A percentile compares a stretch with the other conserved stretches of the same genome.
These are phyloP conservation scores for Pseudococcus longispinus DNA, from an alignment of 2,888 invertebrate species.

Conservation along the genomic window DNA sequence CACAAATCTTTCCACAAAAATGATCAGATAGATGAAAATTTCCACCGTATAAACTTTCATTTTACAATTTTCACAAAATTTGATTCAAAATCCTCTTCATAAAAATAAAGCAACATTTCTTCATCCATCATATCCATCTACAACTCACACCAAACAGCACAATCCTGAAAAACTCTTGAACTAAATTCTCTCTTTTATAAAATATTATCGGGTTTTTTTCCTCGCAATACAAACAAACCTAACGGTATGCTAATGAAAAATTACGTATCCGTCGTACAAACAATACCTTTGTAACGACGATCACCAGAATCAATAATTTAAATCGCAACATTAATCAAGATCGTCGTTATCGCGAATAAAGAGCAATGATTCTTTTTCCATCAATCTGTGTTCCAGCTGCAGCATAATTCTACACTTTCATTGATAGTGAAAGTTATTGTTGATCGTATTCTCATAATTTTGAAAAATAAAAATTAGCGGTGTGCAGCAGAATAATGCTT, in stretches of 20 bases:
- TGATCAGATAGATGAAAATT: too few relatives aligned
- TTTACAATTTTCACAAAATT: too few relatives aligned
- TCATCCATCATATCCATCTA: too few relatives aligned
- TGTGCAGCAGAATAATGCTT: background rate
- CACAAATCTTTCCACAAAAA: too few relatives aligned
- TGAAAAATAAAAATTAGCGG: background rate
- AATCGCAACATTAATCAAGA: background rate
- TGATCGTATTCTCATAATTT: slow-evolving; percentile 36
- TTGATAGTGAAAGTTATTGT: slow-evolving; percentile 44
- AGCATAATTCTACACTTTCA: slow-evolving; percentile 20
- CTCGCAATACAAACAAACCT: background rate
- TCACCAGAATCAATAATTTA: background rate
- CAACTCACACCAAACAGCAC: too few relatives aligned
- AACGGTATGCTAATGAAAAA: background rate
- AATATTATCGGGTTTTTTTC: background rate
- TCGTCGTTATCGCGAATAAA: slow-evolving; percentile 9
- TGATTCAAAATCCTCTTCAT: too few relatives aligned
- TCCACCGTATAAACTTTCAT: too few relatives aligned
- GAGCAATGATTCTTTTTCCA: background rate
- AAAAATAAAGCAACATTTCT: too few relatives aligned
- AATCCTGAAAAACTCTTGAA: background rate
- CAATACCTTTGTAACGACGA: background rate
- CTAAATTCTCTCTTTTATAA: background rate
- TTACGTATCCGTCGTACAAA: background rate
- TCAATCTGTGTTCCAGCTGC: background rate